Conservation (phyloP, 1,140 invertebrate species). For the Cecropterus lyciades region DNA sequence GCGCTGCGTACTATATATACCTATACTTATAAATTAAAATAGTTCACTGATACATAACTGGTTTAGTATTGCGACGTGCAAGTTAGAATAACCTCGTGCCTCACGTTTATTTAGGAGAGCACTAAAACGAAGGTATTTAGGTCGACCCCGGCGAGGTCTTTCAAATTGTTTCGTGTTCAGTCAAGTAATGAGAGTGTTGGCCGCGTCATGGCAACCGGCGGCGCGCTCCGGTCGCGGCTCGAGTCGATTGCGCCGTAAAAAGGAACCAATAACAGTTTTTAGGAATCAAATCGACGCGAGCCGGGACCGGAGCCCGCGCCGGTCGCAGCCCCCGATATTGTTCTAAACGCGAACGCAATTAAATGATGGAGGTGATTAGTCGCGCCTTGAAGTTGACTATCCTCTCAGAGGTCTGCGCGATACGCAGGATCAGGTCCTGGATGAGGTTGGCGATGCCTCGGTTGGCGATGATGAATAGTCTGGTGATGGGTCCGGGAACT, state of each 20-base stretch:
- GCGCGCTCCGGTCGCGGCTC: slow-evolving; percentile 29
- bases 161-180: slow-evolving; percentile 48
- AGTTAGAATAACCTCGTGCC: slow-evolving; percentile 9
- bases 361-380: slow-evolving; percentile 94
- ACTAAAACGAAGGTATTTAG: slow-evolving; percentile 6
- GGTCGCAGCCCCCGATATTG: slow-evolving; percentile 49
- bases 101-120: slow-evolving; percentile 20
- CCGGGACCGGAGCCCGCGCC: slow-evolving; percentile 32
- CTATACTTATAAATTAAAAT: slow-evolving; percentile 20
- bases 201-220: slow-evolving; percentile 36
- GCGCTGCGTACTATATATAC: slow-evolving; percentile 7
- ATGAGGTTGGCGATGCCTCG: slow-evolving; percentile 92
- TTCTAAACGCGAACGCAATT: slow-evolving; percentile 75
- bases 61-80: slow-evolving; percentile 25
- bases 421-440: slow-evolving; percentile 93
- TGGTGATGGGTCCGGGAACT: slow-evolving; percentile 92
- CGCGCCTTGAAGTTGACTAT: slow-evolving; percentile 96
- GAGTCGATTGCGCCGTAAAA: slow-evolving; percentile 12
- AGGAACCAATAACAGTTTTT: slow-evolving; percentile 26
- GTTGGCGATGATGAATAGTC: slow-evolving; percentile 93
- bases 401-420: slow-evolving; percentile 93
- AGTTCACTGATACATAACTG: slow-evolving; percentile 25
- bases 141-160: slow-evolving; percentile 24
- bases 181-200: slow-evolving; percentile 52
- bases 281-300: slow-evolving; percentile 30